Percentiles rank a stretch among this genome's conserved stretches.
Conservation (phyloP, 2,888 invertebrate genomes). For the Scaptomyza polygonia region DNA sequence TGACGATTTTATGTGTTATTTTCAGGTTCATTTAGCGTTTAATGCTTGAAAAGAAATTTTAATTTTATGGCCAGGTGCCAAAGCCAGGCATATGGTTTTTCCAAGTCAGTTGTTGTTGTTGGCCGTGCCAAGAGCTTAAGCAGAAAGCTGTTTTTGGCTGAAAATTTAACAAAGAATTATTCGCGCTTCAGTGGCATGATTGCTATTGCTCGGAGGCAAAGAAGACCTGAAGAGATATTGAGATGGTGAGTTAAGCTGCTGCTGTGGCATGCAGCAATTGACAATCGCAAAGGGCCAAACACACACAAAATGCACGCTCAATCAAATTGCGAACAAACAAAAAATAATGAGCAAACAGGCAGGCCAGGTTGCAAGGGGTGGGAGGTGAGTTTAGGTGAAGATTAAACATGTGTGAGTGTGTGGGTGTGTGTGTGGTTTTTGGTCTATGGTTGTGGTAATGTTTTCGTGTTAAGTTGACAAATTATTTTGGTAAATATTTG, state of each 20-base stretch:
- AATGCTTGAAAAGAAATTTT: constrained; percentile 80
- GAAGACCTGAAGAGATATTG: neutral
- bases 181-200: constrained; percentile 51
- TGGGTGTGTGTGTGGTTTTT: constrained; percentile 15
- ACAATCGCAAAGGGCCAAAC: neutral
- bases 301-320: constrained; percentile 48
- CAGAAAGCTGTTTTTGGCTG: constrained; percentile 26
- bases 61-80: constrained; percentile 78
- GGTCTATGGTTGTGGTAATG: constrained; percentile 46
- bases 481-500: constrained; percentile 79
- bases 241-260: neutral
- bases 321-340: constrained; percentile 49
- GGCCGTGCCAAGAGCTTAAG: constrained; percentile 25
- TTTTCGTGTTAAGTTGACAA: constrained; percentile 75
- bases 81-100: constrained; percentile 21
- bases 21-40: constrained; percentile 82
- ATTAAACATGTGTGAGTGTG: constrained; percentile 18
- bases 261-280: constrained; percentile 26
- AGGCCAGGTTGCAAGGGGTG: neutral
- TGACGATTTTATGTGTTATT: constrained; percentile 80
- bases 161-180: constrained; percentile 67
- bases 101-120: neutral
- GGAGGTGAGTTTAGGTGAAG: neutral
- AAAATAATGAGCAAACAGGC: constrained; percentile 42
- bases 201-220: constrained; percentile 8